Evolutionary conservation across 2,888 invertebrate genomes (phyloP).

Genomic region (Drosophila testacea): DNA sequence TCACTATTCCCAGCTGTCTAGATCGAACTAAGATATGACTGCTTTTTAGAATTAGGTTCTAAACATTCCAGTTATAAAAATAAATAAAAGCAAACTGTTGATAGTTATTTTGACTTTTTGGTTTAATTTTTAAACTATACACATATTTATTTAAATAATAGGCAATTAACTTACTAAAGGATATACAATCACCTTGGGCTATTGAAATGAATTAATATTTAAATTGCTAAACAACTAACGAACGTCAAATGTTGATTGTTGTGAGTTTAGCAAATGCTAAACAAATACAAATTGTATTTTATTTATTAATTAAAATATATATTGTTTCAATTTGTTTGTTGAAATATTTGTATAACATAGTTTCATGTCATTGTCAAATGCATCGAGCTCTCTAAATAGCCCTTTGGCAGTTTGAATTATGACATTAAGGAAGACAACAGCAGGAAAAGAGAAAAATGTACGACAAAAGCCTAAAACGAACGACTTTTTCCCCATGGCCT

Average conservation of each 20-base stretch:
- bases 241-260: not conserved
- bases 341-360: not conserved
- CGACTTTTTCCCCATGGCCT: conserved; percentile 60
- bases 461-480: conserved; percentile 57
- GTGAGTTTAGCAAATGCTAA: not conserved
- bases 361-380: conserved; percentile 27
- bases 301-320: conserved; percentile 9
- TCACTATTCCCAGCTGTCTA: too few relatives aligned
- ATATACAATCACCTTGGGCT: not conserved
- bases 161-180: not conserved
- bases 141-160: not conserved
- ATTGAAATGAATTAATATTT: not conserved
- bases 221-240: not conserved
- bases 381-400: conserved; percentile 39
- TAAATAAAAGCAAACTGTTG: too few relatives aligned
- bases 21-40: too few relatives aligned
- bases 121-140: too few relatives aligned
- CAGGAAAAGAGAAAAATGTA: conserved; percentile 34
- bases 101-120: too few relatives aligned
- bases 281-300: conserved; percentile 1
- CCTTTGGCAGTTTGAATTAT: conserved; percentile 51
- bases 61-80: too few relatives aligned
- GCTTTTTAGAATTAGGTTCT: too few relatives aligned
- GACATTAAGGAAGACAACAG: conserved; percentile 47
- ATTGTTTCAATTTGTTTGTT: conserved; percentile 6